Base-by-base conservation (phyloP, 2,888 invertebrate species). In the Apodemia duryi region DNA sequence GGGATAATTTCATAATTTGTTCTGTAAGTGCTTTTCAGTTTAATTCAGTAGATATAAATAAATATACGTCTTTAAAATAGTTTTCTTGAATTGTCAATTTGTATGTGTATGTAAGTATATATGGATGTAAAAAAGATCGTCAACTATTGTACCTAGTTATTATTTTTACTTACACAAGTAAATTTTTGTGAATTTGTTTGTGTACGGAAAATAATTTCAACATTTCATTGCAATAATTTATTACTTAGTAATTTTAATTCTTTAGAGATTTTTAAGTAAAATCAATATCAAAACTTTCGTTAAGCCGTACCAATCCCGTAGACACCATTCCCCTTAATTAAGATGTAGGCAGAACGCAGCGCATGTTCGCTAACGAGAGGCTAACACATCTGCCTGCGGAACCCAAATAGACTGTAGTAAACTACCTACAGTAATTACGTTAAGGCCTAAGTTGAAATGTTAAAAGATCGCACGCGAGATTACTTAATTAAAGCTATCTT, bases 271-370 rank as follows among this genome's bases (percentile, higher is more conserved):
- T 28, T 21, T 7, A 28, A 57, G 10, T 63, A 54, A 29, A 54
- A 43, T 66, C 62, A 41, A 29, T 9, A 54, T 29, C 41, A 64
- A 63, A 62, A 72, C 71, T 73, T 73, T 67, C 72, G 60, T 29
- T 41, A 52, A 10, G 57, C 75, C 61, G 64, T 73, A 65, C 73
- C 57, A 43, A 41, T 70, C 5, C 5, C 6, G 57, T 57, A 32
- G 32, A 57, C 57, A 57, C 57, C 57, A 57, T 29, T 57, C 32
- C 6, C 57, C 32, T 87, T 91, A 90, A 91, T 91, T 87, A 91
- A 91, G 90, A 88, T 90, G 90, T 90, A 88, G 86, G 81, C 83
- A 83, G 86, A 85, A 80, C 84, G 80, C 74, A 78, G 84, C 77
- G 79, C 82, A 78, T 87, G 87, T 88, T 73, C 81, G 75, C 88